Evolutionary conservation across 2,888 invertebrate species (phyloP).

Genomic region (Spatulosminthurus flaviceps): DNA sequence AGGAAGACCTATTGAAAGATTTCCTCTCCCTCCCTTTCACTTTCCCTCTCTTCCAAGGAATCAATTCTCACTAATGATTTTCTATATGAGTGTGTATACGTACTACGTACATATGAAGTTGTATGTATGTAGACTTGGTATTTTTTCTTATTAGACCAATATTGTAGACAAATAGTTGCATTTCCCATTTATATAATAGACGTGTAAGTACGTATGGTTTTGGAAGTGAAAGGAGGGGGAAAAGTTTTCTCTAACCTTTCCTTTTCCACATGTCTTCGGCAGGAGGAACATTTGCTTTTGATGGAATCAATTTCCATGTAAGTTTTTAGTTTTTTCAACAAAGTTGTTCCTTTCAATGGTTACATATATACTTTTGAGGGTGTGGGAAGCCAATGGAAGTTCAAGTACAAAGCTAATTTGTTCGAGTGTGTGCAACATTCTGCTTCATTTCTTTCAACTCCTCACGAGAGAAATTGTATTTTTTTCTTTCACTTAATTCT

Average conservation of each 20-base stretch:
- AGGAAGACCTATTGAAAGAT: slow-evolving; percentile 41
- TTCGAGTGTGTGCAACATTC: background rate
- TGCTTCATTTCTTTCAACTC: no score
- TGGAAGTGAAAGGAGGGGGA: background rate
- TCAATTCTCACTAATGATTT: slow-evolving; percentile 45
- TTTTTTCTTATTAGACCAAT: background rate
- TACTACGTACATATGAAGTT: no score
- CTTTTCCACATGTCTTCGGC: background rate
- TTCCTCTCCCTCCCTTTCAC: slow-evolving; percentile 30
- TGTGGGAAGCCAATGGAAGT: background rate
- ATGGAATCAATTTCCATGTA: slow-evolving; percentile 12
- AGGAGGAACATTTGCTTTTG: background rate
- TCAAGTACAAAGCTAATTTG: slow-evolving; percentile 10
- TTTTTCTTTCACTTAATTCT: no score
- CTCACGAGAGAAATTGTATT: no score
- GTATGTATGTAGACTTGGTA: background rate
- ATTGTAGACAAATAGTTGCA: background rate
- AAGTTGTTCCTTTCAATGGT: background rate
- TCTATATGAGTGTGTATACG: background rate
- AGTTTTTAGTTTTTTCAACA: background rate
- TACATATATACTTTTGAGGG: no score
- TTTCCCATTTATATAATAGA: no score
- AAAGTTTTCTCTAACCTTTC: background rate
- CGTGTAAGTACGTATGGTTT: background rate
- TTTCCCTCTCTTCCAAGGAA: slow-evolving; percentile 4